These are phyloP conservation scores for Poecilus cupreus DNA, from an alignment of 2,888 invertebrate genomes.

Conservation along the genomic window DNA sequence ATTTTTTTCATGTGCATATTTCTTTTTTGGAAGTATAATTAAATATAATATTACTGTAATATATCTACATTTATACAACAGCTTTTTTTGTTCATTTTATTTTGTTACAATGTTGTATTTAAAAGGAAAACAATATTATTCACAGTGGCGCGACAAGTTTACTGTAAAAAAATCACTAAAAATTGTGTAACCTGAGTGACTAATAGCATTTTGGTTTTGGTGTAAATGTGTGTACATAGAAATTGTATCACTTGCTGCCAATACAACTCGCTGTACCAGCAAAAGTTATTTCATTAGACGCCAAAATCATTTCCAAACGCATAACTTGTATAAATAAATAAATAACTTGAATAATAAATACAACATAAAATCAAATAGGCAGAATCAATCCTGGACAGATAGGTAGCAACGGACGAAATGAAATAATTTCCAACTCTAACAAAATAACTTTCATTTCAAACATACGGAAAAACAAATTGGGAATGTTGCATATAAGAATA, in stretches of 20 bases:
- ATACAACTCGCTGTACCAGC: conserved; percentile 23
- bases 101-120: conserved; percentile 55
- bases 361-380: conserved; percentile 18
- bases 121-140: conserved; percentile 55
- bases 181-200: conserved; percentile 56
- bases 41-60: conserved; percentile 58
- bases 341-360: conserved; percentile 44
- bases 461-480: conserved; percentile 46
- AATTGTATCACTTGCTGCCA: conserved; percentile 56
- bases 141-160: conserved; percentile 53
- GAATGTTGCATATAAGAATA: conserved; percentile 55
- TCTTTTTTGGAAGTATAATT: conserved; percentile 56
- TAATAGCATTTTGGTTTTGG: conserved; percentile 43
- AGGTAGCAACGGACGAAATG: conserved; percentile 1
- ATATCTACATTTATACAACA: conserved; percentile 59
- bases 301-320: conserved; percentile 7
- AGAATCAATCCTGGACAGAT: conserved; percentile 16
- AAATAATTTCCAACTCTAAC: conserved; percentile 4
- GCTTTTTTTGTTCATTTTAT: conserved; percentile 43
- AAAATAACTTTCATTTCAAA: conserved; percentile 35
- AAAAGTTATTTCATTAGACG: conserved; percentile 45
- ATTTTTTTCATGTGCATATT: conserved; percentile 61
- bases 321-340: conserved; percentile 45
- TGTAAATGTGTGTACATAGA: conserved; percentile 43
- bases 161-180: conserved; percentile 48